Base-by-base conservation (phyloP, 1,140 invertebrate species). In the Scaptomyza hsui region DNA sequence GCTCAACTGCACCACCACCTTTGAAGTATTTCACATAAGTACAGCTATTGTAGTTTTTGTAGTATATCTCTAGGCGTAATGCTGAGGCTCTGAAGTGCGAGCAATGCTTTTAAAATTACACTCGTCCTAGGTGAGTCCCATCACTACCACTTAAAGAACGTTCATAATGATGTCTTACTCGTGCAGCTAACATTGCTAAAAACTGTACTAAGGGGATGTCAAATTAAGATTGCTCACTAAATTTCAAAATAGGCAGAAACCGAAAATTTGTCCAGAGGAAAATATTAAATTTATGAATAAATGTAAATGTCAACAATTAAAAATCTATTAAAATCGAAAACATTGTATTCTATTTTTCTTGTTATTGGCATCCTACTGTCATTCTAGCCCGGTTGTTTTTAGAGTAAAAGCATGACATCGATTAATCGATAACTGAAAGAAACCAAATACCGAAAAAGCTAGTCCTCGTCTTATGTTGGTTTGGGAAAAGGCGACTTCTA, bases 41-140 rank as follows among this genome's bases (percentile, higher is more conserved):
- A 24, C 15, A 13, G 5, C 2, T 4, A 24, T 1, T 42, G 10
- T 42, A 4, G 12, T 21, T 4, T 9, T 29, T 7, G 18, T 51
- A 35, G 75, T 44, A 16, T 53, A 55, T 78, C 70, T 70, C 75
- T 78, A 78, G 75, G 63, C 63, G 76, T 78, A 78, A 78, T 78
- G 75, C 47, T 78, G 70, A 69, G 75, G 75, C 75, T 73, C 75
- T 78, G 62, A 78, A 78, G 75, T 78, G 60, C 75, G 75, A 78
- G 75, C 75, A 26, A 73, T 59, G 75, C 62, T 64, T 35, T 35
- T 73, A 10, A 78, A 69, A 60, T 67, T 72, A 75, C 63, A 78
- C 76, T 78, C 75, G 75, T 78, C 78, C 75, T 78, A 78, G 75
- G 72, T 61, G 75, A 78, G 70, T 78, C 75, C 76, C 76, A 78